Evolutionary conservation across 2,113 vertebrate species (phyloP).

Genomic region (Apeltes quadracus): DNA sequence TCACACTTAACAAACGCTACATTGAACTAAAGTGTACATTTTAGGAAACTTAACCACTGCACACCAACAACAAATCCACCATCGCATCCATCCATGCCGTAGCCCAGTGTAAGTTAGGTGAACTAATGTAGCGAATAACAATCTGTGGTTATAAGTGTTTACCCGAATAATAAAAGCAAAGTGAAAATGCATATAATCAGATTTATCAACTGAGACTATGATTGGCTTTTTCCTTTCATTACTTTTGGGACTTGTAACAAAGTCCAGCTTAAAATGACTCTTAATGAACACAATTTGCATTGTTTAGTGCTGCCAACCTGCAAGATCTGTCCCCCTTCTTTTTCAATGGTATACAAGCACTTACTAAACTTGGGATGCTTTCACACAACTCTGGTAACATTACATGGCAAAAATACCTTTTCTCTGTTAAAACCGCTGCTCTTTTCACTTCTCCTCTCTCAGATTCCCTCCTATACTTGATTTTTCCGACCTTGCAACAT

Average conservation of each 20-base stretch:
- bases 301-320: slow-evolving; percentile 31
- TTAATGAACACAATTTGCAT: background rate
- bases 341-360: background rate
- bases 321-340: slow-evolving; percentile 38
- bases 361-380: background rate
- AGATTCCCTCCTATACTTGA: slow-evolving; percentile 69
- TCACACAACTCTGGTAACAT: slow-evolving; percentile 7
- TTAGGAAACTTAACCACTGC: slow-evolving; percentile 26
- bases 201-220: background rate
- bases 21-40: slow-evolving; percentile 24
- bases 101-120: background rate
- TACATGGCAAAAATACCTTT: slow-evolving; percentile 53
- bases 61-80: slow-evolving; percentile 33
- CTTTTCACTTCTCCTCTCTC: slow-evolving; percentile 37
- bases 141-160: slow-evolving; percentile 12
- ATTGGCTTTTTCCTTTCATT: background rate
- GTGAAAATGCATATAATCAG: background rate
- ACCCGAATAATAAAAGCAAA: background rate
- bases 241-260: background rate
- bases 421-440: slow-evolving; percentile 48
- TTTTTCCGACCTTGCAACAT: slow-evolving; percentile 79
- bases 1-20: slow-evolving; percentile 42
- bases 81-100: slow-evolving; percentile 1
- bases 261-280: background rate
- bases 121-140: slow-evolving; percentile 25